phyloP scores from a whole-genome alignment of 2,113 vertebrate genomes.

The Tetraodon nigroviridis region DNA sequence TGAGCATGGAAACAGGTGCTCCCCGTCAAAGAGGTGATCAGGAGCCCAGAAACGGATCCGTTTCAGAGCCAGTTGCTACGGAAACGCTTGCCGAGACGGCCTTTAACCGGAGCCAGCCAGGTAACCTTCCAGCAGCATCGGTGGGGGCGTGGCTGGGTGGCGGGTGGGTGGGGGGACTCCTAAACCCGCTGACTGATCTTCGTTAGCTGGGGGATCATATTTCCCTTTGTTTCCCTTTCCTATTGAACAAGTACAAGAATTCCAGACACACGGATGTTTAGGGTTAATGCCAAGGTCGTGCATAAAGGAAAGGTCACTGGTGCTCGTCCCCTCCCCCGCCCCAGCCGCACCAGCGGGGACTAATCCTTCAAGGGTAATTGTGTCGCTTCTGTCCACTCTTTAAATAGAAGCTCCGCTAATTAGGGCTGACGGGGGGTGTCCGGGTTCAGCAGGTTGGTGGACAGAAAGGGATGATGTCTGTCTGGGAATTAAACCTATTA shows the following conservation, averaged over 20 bases:
- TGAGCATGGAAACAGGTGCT: slow-evolving; percentile 30
- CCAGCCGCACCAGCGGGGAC: slow-evolving; percentile 29
- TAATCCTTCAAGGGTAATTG: slow-evolving; percentile 56
- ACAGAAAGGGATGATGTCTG: slow-evolving; percentile 18
- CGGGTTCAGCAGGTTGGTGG: slow-evolving; percentile 35
- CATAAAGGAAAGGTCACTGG: slow-evolving; percentile 19
- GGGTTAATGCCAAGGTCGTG: slow-evolving; percentile 55
- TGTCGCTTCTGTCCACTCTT: slow-evolving; percentile 41
- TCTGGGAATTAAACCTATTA: too few species aligned
- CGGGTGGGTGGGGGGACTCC: slow-evolving; percentile 12
- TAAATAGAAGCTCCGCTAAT: slow-evolving; percentile 57
- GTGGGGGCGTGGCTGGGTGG: too few species aligned
- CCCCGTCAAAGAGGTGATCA: slow-evolving; percentile 47
- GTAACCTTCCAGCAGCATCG: slow-evolving; percentile 13
- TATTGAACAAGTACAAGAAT: slow-evolving; percentile 21
- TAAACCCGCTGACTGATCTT: slow-evolving; percentile 9
- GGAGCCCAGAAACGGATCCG: slow-evolving; percentile 31
- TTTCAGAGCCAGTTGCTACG: slow-evolving; percentile 32
- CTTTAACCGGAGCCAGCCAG: slow-evolving; percentile 16
- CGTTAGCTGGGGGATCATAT: slow-evolving; percentile 16
- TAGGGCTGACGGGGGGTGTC: slow-evolving; percentile 37
- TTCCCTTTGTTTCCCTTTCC: slow-evolving; percentile 7
- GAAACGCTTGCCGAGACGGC: slow-evolving; percentile 11
- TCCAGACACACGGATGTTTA: slow-evolving; percentile 1
- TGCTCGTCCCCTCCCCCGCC: background rate